phyloP scores from a whole-genome alignment of 2,797 vertebrate species.

The Ibycter americanus region DNA sequence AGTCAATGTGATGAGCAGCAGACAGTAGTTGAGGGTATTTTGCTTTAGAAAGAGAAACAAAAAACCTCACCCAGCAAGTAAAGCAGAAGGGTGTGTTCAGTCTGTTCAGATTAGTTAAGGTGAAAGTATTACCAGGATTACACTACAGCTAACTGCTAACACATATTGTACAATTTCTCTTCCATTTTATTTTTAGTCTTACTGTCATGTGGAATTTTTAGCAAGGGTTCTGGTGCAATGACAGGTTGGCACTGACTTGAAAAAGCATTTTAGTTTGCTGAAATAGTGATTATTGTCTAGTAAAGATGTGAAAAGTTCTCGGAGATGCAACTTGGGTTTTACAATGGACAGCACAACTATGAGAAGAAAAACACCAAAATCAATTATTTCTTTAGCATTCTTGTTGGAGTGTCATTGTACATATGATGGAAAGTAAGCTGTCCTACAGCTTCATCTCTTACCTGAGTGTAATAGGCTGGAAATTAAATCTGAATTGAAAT shows the following conservation, averaged over 20 bases:
- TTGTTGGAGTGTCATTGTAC: not conserved
- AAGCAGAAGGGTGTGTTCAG: not conserved
- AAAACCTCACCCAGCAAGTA: not conserved
- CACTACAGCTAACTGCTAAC: not conserved
- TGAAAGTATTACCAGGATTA: not conserved
- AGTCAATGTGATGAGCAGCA: not conserved
- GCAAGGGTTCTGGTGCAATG: not conserved
- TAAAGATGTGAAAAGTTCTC: not conserved
- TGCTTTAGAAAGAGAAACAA: not conserved
- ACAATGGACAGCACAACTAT: not conserved
- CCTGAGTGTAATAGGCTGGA: not conserved
- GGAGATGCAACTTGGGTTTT: not conserved
- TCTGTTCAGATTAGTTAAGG: not conserved
- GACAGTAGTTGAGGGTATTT: not conserved
- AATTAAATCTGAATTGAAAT: not conserved
- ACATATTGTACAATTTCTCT: not conserved
- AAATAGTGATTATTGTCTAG: not conserved
- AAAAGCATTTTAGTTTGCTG: not conserved
- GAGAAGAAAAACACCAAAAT: not conserved
- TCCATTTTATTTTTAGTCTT: not conserved
- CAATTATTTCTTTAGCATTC: not conserved
- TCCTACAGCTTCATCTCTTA: not conserved
- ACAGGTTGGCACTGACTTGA: not conserved
- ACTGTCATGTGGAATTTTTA: not conserved
- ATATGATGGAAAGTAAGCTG: rapidly evolving